Evolutionary conservation across 2,888 invertebrate genomes (phyloP).

Genomic region (Microctonus hyperodae): DNA sequence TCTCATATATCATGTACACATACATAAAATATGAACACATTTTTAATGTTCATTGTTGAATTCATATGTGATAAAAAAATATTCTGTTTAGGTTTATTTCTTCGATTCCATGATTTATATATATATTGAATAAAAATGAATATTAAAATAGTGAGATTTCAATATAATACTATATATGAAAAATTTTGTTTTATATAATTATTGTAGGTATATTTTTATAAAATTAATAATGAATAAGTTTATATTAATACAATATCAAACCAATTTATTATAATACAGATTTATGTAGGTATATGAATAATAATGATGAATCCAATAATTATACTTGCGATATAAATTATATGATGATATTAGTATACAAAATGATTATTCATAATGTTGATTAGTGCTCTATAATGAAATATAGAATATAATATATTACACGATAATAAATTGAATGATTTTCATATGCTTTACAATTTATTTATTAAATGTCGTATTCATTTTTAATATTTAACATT

Average conservation of each 20-base stretch:
- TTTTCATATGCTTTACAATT: background rate
- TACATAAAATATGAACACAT: no score
- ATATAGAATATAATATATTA: no score
- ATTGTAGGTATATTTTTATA: background rate
- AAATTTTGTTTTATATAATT: background rate
- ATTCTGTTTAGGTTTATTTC: conserved; percentile 35
- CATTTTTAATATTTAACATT: no score
- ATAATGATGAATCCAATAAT: no score
- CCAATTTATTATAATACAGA: background rate
- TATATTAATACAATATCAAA: background rate
- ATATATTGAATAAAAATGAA: conserved; percentile 22
- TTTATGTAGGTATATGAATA: conserved; percentile 11
- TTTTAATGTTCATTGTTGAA: background rate
- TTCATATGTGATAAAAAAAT: background rate
- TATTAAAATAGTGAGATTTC: background rate
- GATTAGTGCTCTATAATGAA: background rate
- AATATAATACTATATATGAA: background rate
- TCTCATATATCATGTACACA: no score
- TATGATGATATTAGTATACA: no score
- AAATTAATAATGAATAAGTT: background rate
- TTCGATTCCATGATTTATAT: conserved; percentile 36
- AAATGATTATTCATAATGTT: background rate
- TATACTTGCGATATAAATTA: no score
- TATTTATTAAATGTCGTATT: conserved; percentile 39
- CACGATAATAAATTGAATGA: background rate